A percentile compares a stretch with the other conserved stretches of the same genome.
phyloP scores from a whole-genome alignment of 2,797 vertebrate species.

The Buceros bicornis region DNA sequence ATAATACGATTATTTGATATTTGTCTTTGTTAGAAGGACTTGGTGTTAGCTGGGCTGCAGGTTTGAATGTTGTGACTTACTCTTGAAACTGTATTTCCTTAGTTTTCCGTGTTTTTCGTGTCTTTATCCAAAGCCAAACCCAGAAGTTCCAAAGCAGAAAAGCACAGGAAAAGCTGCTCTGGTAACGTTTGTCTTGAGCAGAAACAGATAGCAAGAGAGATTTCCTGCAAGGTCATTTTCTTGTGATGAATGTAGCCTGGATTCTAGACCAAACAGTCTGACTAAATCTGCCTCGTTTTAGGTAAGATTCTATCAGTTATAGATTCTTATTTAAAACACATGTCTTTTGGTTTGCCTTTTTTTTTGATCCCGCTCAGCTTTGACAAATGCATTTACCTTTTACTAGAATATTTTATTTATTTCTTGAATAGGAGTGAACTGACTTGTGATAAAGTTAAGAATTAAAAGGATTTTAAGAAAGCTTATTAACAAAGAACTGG shows the following conservation, averaged over 20 bases:
- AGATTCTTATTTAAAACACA: not conserved
- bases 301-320: not conserved
- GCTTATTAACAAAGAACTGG: not conserved
- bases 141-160: not conserved
- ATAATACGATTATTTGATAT: not conserved
- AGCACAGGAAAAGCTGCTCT: constrained; percentile 16
- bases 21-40: not conserved
- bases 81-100: not conserved
- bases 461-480: not conserved
- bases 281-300: not conserved
- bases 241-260: not conserved
- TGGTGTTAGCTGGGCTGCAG: not conserved
- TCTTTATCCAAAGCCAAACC: not conserved
- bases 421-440: not conserved
- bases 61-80: not conserved
- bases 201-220: constrained; percentile 8
- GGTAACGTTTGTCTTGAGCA: constrained; percentile 8
- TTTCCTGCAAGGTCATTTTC: constrained; percentile 13
- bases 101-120: not conserved
- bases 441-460: not conserved
- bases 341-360: not conserved
- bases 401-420: not conserved
- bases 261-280: not conserved
- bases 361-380: not conserved
- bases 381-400: not conserved